These are phyloP conservation scores for Muscicapa striata DNA, from an alignment of 2,797 vertebrate species.

Conservation along the genomic window DNA sequence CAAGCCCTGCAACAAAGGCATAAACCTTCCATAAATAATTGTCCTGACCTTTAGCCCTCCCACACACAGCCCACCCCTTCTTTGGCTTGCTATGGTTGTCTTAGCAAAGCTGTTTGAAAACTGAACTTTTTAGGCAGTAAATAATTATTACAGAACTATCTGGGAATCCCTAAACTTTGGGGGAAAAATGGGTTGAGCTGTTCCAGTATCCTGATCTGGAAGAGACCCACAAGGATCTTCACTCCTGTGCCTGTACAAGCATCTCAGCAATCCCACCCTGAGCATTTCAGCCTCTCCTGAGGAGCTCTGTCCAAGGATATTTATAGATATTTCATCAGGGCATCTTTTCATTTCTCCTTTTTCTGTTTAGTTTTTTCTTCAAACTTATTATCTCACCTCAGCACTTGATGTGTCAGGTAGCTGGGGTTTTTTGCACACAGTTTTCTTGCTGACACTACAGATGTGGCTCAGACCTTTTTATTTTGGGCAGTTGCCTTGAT, in stretches of 20 bases:
- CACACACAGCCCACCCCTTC: not conserved
- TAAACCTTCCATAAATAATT: not conserved
- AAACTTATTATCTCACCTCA: not conserved
- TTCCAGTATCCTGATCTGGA: not conserved
- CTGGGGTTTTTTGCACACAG: not conserved
- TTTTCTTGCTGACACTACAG: not conserved
- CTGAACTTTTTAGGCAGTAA: not conserved
- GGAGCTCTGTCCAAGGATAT: not conserved
- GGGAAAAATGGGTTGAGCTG: not conserved
- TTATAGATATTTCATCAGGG: not conserved
- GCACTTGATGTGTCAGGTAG: not conserved
- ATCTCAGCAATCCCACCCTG: not conserved
- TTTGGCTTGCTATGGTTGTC: not conserved
- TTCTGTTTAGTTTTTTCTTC: not conserved
- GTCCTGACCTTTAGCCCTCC: slow-evolving; percentile 5
- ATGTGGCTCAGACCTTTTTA: not conserved
- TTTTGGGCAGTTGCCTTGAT: not conserved
- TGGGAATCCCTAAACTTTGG: not conserved
- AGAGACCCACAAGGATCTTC: not conserved
- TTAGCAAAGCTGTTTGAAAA: not conserved
- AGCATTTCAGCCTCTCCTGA: not conserved
- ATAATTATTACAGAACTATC: not conserved
- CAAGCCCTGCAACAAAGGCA: not conserved
- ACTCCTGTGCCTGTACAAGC: not conserved
- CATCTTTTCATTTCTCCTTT: not conserved